A percentile compares a stretch with the other conserved stretches of the same genome.
Conservation (phyloP, 2,888 invertebrate genomes). For the Cephus pygmeus region DNA sequence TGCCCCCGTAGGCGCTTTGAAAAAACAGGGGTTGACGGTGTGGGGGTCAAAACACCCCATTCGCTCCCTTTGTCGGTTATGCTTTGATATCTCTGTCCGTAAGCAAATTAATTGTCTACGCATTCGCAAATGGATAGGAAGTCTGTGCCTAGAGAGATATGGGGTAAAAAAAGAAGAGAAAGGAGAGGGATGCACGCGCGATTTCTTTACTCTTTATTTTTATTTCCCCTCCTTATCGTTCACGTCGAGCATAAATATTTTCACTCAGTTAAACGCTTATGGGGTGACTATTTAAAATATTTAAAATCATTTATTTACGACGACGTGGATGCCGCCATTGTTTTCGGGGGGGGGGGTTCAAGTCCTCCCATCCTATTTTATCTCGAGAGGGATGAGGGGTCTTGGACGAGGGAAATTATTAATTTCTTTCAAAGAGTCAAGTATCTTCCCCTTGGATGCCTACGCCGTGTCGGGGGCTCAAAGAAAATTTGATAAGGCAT, state of each 20-base stretch:
- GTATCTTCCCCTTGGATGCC: conserved; percentile 3
- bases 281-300: conserved; percentile 30
- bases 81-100: conserved; percentile 47
- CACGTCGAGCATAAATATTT: conserved; percentile 50
- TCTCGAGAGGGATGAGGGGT: neutral
- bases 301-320: conserved; percentile 11
- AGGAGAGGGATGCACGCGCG: conserved; percentile 28
- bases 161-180: neutral
- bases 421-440: conserved; percentile 13
- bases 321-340: neutral
- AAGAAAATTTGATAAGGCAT: conserved; percentile 17
- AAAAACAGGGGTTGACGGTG: conserved; percentile 47
- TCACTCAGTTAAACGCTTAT: conserved; percentile 50
- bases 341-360: conserved; percentile 1
- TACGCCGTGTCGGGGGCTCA: neutral
- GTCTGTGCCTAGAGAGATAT: neutral
- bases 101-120: conserved; percentile 51
- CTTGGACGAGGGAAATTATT: conserved; percentile 8
- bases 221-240: conserved; percentile 11
- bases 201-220: neutral
- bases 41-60: conserved; percentile 38
- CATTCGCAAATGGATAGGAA: conserved; percentile 12
- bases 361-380: conserved; percentile 2
- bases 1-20: conserved; percentile 27
- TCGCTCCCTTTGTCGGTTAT: conserved; percentile 30